A percentile compares a stretch with the other conserved stretches of the same genome.
phyloP scores from a whole-genome alignment of 2,888 invertebrate genomes.

The Dynastes tityus region DNA sequence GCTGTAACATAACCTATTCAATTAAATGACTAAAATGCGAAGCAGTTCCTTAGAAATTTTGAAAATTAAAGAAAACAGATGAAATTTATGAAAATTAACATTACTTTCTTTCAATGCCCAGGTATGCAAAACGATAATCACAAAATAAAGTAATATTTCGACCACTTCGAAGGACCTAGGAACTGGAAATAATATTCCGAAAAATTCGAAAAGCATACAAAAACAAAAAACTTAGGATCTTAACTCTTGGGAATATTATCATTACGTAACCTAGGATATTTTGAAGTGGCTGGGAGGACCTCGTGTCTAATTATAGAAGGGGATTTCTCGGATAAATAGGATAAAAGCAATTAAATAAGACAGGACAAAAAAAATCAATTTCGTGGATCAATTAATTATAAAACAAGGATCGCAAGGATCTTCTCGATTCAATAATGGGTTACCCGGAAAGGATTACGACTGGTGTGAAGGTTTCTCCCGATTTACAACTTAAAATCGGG shows the following conservation, averaged over 20 bases:
- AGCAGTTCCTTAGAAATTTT: not conserved
- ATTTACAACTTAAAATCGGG: not conserved
- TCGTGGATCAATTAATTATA: not conserved
- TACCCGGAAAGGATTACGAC: constrained; percentile 2
- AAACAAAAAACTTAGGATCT: not conserved
- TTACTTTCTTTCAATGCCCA: constrained; percentile 41
- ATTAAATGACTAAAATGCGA: not conserved
- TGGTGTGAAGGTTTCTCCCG: constrained; percentile 22
- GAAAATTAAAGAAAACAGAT: not conserved
- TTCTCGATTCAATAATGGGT: not conserved
- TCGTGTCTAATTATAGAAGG: constrained; percentile 1
- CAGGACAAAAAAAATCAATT: constrained; percentile 1
- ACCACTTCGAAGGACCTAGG: constrained; percentile 43
- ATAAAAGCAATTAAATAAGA: constrained; percentile 4
- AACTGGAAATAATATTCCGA: constrained; percentile 41
- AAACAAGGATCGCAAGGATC: constrained; percentile 20
- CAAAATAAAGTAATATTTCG: constrained; percentile 26
- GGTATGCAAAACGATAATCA: constrained; percentile 25
- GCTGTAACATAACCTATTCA: too few species aligned
- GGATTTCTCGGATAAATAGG: constrained; percentile 1
- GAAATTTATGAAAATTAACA: constrained; percentile 24
- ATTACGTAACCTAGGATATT: constrained; percentile 42
- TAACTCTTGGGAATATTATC: constrained; percentile 42
- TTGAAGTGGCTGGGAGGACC: constrained; percentile 37
- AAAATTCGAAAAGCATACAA: constrained; percentile 11